Conservation (phyloP, 2,113 vertebrate species). For the Odontesthes bonariensis region DNA sequence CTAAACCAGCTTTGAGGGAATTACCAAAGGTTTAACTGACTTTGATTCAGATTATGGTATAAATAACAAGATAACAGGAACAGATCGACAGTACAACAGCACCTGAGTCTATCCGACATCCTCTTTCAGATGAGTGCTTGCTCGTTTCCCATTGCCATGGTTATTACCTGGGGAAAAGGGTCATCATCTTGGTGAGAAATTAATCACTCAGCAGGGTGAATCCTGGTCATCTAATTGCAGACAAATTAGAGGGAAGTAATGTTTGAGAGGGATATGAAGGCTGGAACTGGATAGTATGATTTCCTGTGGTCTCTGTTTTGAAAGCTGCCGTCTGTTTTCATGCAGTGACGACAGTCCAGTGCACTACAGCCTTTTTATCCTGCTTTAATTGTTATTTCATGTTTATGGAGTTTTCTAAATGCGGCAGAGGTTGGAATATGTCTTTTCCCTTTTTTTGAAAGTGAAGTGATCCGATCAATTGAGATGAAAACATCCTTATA, state of each 20-base stretch:
- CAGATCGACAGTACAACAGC: not conserved
- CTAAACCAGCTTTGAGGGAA: not conserved
- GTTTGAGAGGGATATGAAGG: conserved; percentile 34
- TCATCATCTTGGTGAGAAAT: conserved; percentile 55
- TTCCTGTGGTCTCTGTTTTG: conserved; percentile 7
- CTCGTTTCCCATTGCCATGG: conserved; percentile 50
- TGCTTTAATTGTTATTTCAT: conserved; percentile 8
- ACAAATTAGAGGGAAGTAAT: conserved; percentile 66
- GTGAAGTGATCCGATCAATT: not conserved
- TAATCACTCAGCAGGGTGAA: conserved; percentile 70
- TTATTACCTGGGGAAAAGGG: conserved; percentile 32
- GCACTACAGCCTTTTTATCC: not conserved
- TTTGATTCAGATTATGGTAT: not conserved
- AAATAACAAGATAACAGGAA: not conserved
- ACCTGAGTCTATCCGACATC: conserved; percentile 1
- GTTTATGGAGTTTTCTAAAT: not conserved
- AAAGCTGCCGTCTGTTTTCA: conserved; percentile 7
- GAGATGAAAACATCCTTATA: not conserved
- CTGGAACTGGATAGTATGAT: conserved; percentile 23
- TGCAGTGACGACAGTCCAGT: not conserved
- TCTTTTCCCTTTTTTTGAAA: not conserved
- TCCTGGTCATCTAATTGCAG: conserved; percentile 70
- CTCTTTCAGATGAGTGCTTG: conserved; percentile 18
- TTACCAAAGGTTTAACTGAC: not conserved
- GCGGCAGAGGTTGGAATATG: not conserved